Base-by-base conservation (phyloP, 2,888 invertebrate species). In the Microchrysa polita region DNA sequence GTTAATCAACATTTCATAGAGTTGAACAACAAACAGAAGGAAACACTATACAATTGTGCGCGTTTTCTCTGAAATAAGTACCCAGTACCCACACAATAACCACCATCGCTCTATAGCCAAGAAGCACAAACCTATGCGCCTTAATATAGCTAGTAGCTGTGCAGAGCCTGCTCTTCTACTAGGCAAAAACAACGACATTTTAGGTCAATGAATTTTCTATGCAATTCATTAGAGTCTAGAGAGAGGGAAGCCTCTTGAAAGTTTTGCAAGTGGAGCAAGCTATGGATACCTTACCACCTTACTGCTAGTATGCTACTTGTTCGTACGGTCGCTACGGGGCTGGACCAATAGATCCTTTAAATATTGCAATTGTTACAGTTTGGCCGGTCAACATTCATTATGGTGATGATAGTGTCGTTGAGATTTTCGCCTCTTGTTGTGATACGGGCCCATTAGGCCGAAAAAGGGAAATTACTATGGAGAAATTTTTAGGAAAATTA, bases 161-260 rank as follows among this genome's bases (percentile, higher is more conserved):
- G n/a, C n/a, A n/a, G n/a, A n/a, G n/a, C n/a, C n/a, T n/a, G n/a
- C n/a, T n/a, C n/a, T n/a, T 34, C 7, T 7, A 34, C 18, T n/a
- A 22, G 23, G 27, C 27, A 59, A 59, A 22, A 59, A 23, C 2
- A 23, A 59, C 23, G 27, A 23, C 59, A 59, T 59, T 59, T n/a
- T 59, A n/a, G 59, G 59, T 59, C 59, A 59, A 22, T 23, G 59
- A 59, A 59, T 59, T 59, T 23, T 23, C 22, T 23, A 59, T 59
- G 59, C 59, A 27, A 59, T 59, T 27, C 59, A 59, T 59, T 23
- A 59, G 23, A 59, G 59, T 9, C n/a, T n/a, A n/a, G n/a, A n/a
- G n/a, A n/a, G 59, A 27, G 27, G 12, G 27, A 34, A 34, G 7
- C 2, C 59, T 59, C 23, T 59, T 59, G 27, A 59, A 59, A 59